Percentiles rank a stretch among this genome's conserved stretches.
These are phyloP conservation scores for Hepsetus odoe DNA, from an alignment of 2,113 vertebrate species.

Conservation along the genomic window DNA sequence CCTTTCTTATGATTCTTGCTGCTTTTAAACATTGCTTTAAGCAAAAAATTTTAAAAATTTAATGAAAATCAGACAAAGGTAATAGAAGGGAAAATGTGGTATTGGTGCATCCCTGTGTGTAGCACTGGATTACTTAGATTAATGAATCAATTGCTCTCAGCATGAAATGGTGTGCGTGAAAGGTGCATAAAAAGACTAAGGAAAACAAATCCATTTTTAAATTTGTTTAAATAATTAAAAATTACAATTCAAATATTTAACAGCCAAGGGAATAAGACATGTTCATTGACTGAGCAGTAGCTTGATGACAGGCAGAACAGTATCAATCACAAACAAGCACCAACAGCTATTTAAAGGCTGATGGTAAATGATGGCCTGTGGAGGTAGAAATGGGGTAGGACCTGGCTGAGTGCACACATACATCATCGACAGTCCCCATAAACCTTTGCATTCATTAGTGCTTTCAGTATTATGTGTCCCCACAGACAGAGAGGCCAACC, in stretches of 20 bases:
- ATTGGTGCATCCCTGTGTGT: too few species aligned
- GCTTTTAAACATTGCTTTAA: too few species aligned
- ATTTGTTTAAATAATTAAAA: too few species aligned
- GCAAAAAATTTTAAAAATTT: too few species aligned
- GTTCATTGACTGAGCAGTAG: not conserved
- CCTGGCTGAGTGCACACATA: conserved; percentile 52
- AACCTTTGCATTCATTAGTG: conserved; percentile 57
- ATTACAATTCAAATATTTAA: not conserved
- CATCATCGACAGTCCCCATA: conserved; percentile 56
- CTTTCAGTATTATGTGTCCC: conserved; percentile 33
- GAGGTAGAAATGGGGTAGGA: not conserved
- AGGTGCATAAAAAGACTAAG: too few species aligned
- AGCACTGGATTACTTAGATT: too few species aligned
- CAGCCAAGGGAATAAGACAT: not conserved
- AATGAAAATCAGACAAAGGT: too few species aligned
- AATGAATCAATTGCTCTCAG: too few species aligned
- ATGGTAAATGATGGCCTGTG: conserved; percentile 38
- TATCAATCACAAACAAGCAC: conserved; percentile 65
- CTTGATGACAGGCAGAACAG: conserved; percentile 10
- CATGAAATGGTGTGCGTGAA: too few species aligned
- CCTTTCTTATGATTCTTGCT: too few species aligned
- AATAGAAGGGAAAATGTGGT: too few species aligned
- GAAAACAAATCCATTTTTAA: too few species aligned
- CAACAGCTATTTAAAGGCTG: conserved; percentile 45
- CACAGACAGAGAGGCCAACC: conserved; percentile 19